A percentile compares a stretch with the other conserved stretches of the same genome.
Conservation (phyloP, 2,888 invertebrate species). For the Epiperipatus broadwayi region DNA sequence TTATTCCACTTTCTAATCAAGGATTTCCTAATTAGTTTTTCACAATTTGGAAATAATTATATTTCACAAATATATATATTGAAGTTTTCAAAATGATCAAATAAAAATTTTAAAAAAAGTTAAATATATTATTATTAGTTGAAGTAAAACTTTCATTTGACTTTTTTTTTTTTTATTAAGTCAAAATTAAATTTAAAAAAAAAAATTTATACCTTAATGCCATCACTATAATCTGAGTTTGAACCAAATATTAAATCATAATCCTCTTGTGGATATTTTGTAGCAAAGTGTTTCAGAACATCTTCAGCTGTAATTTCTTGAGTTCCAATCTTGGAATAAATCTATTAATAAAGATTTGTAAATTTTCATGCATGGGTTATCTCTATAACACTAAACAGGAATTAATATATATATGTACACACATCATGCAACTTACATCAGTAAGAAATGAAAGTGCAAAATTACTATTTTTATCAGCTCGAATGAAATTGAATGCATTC, state of each 20-base stretch:
- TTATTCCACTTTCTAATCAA: no score
- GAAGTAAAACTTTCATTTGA: no score
- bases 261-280: constrained; percentile 39
- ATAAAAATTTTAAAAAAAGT: constrained; percentile 1
- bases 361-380: constrained; percentile 1
- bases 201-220: constrained; percentile 36
- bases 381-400: background rate
- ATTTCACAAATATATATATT: no score
- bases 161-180: no score
- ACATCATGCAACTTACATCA: constrained; percentile 37
- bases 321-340: constrained; percentile 37
- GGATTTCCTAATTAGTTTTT: no score
- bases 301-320: constrained; percentile 41
- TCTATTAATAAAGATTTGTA: constrained; percentile 24
- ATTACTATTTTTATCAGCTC: constrained; percentile 49
- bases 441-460: constrained; percentile 57
- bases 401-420: background rate
- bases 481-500: constrained; percentile 73
- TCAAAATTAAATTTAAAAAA: background rate
- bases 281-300: constrained; percentile 47
- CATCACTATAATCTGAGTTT: constrained; percentile 70
- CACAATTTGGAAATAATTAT: no score
- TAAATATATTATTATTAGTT: constrained; percentile 1
- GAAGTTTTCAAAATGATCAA: constrained; percentile 8
- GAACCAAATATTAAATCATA: constrained; percentile 59